Conservation (phyloP, 2,113 vertebrate genomes). For the Polypterus senegalus region DNA sequence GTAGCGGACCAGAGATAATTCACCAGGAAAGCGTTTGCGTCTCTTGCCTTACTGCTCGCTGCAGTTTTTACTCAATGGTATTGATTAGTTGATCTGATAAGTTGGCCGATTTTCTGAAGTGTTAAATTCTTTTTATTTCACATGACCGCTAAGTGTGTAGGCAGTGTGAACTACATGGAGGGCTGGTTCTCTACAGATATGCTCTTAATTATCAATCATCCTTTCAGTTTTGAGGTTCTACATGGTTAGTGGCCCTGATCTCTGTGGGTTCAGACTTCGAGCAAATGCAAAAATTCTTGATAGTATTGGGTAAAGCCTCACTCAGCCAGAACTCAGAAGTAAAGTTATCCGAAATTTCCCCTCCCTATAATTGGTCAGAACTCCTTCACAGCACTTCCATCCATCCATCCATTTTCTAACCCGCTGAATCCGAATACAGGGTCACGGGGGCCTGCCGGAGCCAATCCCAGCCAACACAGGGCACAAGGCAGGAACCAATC, state of each 20-base stretch:
- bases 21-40: slow-evolving; percentile 29
- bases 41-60: slow-evolving; percentile 32
- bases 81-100: slow-evolving; percentile 77
- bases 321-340: too few species aligned
- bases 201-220: slow-evolving; percentile 19
- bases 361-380: too few species aligned
- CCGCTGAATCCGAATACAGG: too few species aligned
- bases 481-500: too few species aligned
- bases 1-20: slow-evolving; percentile 58
- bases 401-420: too few species aligned
- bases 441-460: too few species aligned
- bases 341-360: too few species aligned
- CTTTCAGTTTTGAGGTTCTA: slow-evolving; percentile 24
- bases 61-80: slow-evolving; percentile 72
- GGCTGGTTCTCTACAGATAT: background rate
- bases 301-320: too few species aligned
- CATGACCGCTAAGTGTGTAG: slow-evolving; percentile 39
- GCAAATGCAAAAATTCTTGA: too few species aligned
- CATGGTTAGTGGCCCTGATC: slow-evolving; percentile 25
- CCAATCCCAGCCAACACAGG: too few species aligned
- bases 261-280: too few species aligned
- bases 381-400: too few species aligned
- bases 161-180: slow-evolving; percentile 16
- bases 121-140: slow-evolving; percentile 57
- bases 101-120: slow-evolving; percentile 59